Percentiles rank a stretch among this genome's conserved stretches.
phyloP scores from a whole-genome alignment of 1,140 invertebrate genomes.

The Hylaeus volcanicus region DNA sequence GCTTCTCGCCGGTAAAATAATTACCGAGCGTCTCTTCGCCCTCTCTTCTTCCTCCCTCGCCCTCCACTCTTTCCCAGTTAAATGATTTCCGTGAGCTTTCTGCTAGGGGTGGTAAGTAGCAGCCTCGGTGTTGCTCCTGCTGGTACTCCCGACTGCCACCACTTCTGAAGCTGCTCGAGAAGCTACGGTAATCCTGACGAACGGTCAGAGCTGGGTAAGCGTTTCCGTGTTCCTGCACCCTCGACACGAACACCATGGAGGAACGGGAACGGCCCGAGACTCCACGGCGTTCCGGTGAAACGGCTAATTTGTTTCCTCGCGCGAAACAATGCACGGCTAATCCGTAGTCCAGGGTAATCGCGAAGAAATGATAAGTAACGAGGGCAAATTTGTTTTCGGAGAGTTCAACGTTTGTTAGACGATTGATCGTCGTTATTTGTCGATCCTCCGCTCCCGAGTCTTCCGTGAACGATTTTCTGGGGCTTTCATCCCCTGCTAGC shows the following conservation, averaged over 20 bases:
- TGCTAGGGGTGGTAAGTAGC: neutral
- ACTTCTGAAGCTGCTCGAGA: constrained; percentile 11
- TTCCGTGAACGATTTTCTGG: neutral
- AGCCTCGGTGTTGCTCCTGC: neutral
- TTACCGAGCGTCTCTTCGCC: constrained; percentile 37
- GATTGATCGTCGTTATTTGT: constrained; percentile 21
- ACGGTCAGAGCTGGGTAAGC: constrained; percentile 34
- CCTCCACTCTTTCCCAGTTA: constrained; percentile 30
- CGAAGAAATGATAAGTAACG: constrained; percentile 41
- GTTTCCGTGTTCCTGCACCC: constrained; percentile 18
- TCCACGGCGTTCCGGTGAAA: constrained; percentile 6
- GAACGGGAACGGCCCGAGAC: neutral
- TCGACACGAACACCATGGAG: constrained; percentile 18
- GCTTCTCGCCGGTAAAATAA: constrained; percentile 44
- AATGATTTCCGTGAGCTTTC: constrained; percentile 48
- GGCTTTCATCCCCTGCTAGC: neutral
- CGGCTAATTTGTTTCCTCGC: constrained; percentile 42
- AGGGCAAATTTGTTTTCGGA: constrained; percentile 8
- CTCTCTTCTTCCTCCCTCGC: neutral
- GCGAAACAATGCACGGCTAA: constrained; percentile 37
- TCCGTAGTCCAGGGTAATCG: constrained; percentile 25
- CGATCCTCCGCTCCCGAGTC: neutral
- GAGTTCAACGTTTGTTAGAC: neutral
- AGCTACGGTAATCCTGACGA: constrained; percentile 59
- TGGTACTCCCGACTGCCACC: neutral